Evolutionary conservation across 1,140 invertebrate genomes (phyloP), one percentile per base, ranked within the genome.

Genomic region (Drosophila pruinosa): DNA sequence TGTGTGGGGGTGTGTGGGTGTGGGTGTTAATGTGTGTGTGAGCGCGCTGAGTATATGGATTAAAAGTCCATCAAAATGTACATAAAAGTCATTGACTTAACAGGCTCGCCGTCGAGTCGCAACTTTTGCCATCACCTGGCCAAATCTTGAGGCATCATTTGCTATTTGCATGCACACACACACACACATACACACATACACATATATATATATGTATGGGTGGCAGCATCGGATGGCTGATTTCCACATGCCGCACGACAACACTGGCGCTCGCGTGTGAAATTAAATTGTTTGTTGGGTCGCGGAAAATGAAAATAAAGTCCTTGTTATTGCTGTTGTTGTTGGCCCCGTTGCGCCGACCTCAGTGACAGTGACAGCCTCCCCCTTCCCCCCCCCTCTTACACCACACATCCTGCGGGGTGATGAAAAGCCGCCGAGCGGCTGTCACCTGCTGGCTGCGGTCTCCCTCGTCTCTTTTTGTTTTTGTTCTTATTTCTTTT

Each of bases 81-180:
- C 82, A 86, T 86, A 86, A 86, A 86, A 86, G 82, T 88, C 81
- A 86, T 86, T 88, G 81, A 86, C 81, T 88, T 88, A 88, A 86
- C 77, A 78, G 59, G 78, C 70, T 12, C 21, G 19, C 12, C n/a
- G 54, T 31, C 56, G 26, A 24, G 39, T 39, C 19, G 15, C 43
- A 73, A 72, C 67, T 69, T 76, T 48, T 70, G 70, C 41, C 61
- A 10, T 45, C 72, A 85, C 71, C 80, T 85, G 80, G 65, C 21
- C 47, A 85, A 85, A 63, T 85, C 79, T 73, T 75, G 63, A 75
- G 80, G 72, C 79, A 85, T 69, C 56, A 61, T 78, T 53, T 78
- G 59, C 52, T 47, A 70, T 78, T 76, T 76, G 70, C 73, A 76
- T 76, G 73, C 28, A 50, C 4, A 24, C 6, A 24, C 34, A 38